phyloP scores from a whole-genome alignment of 2,888 invertebrate species.

The Ormyrus pomaceus region DNA sequence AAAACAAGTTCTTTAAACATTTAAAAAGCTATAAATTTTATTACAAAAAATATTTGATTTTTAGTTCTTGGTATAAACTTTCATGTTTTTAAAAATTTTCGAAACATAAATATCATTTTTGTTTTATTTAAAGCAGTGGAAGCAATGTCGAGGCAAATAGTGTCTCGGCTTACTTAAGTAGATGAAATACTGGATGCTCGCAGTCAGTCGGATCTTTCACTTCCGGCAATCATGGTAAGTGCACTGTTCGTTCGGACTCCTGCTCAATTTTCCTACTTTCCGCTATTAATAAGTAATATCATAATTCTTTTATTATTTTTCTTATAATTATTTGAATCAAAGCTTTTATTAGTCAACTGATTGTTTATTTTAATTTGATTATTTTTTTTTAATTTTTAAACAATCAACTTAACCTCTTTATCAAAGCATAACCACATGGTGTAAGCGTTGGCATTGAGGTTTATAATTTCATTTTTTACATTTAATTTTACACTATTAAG shows the following conservation, averaged over 20 bases:
- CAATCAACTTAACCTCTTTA: slow-evolving; percentile 31
- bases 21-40: too few species aligned
- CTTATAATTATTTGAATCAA: slow-evolving; percentile 2
- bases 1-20: not conserved
- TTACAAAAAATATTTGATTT: too few species aligned
- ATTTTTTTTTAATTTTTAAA: slow-evolving; percentile 16
- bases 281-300: slow-evolving; percentile 17
- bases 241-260: slow-evolving; percentile 38
- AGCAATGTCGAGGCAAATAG: not conserved
- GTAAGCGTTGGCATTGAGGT: slow-evolving; percentile 1
- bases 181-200: slow-evolving; percentile 2
- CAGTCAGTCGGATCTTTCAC: slow-evolving; percentile 62
- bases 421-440: slow-evolving; percentile 40
- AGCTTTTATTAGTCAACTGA: not conserved
- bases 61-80: too few species aligned
- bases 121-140: too few species aligned
- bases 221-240: slow-evolving; percentile 70
- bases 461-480: slow-evolving; percentile 2
- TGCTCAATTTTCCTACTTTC: slow-evolving; percentile 32
- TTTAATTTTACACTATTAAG: not conserved
- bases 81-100: not conserved
- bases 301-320: slow-evolving; percentile 23
- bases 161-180: slow-evolving; percentile 13
- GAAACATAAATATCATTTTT: not conserved
- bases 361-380: not conserved